These are phyloP conservation scores for Salvelinus alpinus DNA, from an alignment of 2,113 vertebrate genomes.

Conservation along the genomic window DNA sequence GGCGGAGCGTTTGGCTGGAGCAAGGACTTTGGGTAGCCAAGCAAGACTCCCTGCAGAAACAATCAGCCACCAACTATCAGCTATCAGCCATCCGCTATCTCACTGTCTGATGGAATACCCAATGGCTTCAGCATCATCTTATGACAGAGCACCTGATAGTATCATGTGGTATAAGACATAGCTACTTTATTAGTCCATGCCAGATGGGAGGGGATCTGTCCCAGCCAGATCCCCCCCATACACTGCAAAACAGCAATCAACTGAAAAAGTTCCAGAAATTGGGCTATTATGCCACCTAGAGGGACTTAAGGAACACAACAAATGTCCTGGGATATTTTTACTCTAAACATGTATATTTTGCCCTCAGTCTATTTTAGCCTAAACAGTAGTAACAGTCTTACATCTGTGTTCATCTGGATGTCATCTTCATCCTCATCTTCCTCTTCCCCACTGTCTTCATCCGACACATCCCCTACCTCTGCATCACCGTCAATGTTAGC, in stretches of 20 bases:
- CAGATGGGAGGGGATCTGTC: no score
- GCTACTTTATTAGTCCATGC: no score
- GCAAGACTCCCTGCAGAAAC: background rate
- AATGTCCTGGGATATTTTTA: background rate
- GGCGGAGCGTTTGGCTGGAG: no score
- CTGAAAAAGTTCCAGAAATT: no score
- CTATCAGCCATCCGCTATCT: background rate
- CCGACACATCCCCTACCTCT: conserved; percentile 94
- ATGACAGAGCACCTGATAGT: background rate
- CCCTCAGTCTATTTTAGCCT: background rate
- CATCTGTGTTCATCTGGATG: conserved; percentile 42
- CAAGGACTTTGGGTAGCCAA: no score
- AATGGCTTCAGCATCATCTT: background rate
- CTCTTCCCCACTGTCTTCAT: conserved; percentile 93
- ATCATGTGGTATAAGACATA: no score
- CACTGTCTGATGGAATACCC: no score
- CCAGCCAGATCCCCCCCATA: no score
- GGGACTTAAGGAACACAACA: background rate
- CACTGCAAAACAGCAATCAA: no score
- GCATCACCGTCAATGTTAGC: conserved; percentile 84
- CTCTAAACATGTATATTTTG: background rate
- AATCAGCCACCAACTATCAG: background rate
- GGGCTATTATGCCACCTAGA: background rate
- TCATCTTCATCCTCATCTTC: conserved; percentile 76
- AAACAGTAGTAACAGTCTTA: background rate